Conservation (phyloP, 2,888 invertebrate genomes). For the Didymodactylos carnosus region DNA sequence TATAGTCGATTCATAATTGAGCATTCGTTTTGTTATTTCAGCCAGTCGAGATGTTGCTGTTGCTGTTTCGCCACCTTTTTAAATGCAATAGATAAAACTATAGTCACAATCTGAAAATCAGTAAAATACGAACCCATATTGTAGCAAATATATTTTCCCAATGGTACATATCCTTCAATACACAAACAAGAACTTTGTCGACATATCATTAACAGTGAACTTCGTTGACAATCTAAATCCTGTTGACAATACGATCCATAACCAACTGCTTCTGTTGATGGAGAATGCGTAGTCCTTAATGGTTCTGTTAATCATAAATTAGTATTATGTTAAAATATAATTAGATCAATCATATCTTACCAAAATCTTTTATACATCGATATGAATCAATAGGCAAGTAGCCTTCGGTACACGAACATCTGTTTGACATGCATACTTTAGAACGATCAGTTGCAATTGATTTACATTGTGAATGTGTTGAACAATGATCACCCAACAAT, state of each 20-base stretch:
- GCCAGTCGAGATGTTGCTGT: neutral
- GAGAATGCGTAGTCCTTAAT: neutral
- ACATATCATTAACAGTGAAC: neutral
- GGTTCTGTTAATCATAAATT: neutral
- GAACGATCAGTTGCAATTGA: neutral
- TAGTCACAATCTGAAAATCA: too few species aligned
- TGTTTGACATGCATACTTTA: neutral
- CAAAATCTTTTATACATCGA: neutral
- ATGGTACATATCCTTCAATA: neutral
- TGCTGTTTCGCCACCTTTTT: too few species aligned
- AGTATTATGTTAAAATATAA: neutral
- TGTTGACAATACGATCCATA: neutral
- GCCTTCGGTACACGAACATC: neutral
- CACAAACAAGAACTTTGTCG: neutral
- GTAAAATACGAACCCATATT: neutral
- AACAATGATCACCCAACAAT: neutral
- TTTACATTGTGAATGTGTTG: neutral
- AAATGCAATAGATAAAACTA: neutral
- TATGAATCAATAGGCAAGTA: neutral
- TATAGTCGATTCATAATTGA: too few species aligned
- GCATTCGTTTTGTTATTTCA: too few species aligned
- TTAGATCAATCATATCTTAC: neutral
- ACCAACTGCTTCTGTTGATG: neutral
- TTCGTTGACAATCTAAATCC: neutral
- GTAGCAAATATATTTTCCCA: neutral